These are phyloP conservation scores for Epinotia demarniana DNA, from an alignment of 2,888 invertebrate species.

Conservation along the genomic window DNA sequence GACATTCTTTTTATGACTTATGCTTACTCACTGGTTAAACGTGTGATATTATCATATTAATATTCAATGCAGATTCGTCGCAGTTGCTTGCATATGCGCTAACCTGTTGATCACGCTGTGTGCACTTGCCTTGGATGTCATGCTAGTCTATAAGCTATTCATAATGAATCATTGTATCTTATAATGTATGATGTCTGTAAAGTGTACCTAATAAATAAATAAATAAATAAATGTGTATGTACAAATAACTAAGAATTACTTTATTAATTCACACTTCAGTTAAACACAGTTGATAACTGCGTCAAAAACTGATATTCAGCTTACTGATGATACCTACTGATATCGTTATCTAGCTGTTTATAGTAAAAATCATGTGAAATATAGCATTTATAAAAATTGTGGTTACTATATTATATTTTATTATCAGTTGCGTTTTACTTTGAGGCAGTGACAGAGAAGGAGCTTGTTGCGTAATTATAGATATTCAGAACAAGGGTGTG, in stretches of 20 bases:
- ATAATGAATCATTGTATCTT: too few species aligned
- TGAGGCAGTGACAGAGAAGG: background rate
- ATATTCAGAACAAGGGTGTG: background rate
- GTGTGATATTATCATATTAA: too few species aligned
- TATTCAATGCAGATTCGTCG: too few species aligned
- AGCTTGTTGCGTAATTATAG: background rate
- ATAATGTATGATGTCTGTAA: too few species aligned
- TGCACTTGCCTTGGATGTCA: too few species aligned
- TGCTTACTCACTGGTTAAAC: too few species aligned
- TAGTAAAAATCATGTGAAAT: background rate
- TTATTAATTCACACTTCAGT: background rate
- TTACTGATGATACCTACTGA: conserved; percentile 15
- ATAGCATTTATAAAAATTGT: background rate
- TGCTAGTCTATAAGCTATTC: too few species aligned
- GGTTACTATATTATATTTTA: background rate
- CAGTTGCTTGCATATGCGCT: too few species aligned
- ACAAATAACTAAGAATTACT: background rate
- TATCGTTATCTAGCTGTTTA: conserved; percentile 14
- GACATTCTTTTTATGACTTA: too few species aligned
- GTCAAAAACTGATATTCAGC: conserved; percentile 14
- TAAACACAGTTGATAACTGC: background rate
- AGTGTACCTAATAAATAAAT: too few species aligned
- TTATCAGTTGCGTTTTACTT: background rate
- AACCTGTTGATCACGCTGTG: too few species aligned
- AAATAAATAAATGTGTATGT: too few species aligned